These are phyloP conservation scores for Diachasma alloeum DNA, from an alignment of 1,140 invertebrate genomes.

Conservation along the genomic window DNA sequence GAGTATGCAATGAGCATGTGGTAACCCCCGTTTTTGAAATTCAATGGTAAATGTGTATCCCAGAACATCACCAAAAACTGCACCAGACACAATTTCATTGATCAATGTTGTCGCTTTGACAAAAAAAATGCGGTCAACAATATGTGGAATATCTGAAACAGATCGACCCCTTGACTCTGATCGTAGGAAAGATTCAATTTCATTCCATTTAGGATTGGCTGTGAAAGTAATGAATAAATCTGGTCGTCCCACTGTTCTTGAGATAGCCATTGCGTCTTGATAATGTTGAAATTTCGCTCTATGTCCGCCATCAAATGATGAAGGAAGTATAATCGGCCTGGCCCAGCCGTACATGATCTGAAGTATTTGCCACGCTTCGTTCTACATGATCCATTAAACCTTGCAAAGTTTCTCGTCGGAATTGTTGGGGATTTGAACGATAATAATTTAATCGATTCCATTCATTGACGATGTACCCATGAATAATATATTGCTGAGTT, in stretches of 20 bases:
- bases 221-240: not conserved
- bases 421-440: not conserved
- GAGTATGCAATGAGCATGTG: too few species aligned
- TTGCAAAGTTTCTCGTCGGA: not conserved
- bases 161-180: not conserved
- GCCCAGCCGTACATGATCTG: too few species aligned
- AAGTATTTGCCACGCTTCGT: too few species aligned
- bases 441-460: not conserved
- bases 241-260: not conserved
- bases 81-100: not conserved
- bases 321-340: too few species aligned
- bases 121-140: not conserved
- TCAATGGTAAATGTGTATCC: constrained; percentile 10
- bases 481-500: not conserved
- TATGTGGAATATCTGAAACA: not conserved
- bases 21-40: constrained; percentile 21
- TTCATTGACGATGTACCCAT: not conserved
- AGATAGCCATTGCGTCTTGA: not conserved
- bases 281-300: not conserved
- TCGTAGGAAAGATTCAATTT: constrained; percentile 16
- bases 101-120: not conserved
- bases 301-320: too few species aligned
- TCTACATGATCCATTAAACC: not conserved
- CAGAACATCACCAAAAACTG: constrained; percentile 13
- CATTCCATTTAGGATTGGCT: constrained; percentile 19